Evolutionary conservation across 2,888 invertebrate genomes (phyloP).

Genomic region (Aelia acuminata): DNA sequence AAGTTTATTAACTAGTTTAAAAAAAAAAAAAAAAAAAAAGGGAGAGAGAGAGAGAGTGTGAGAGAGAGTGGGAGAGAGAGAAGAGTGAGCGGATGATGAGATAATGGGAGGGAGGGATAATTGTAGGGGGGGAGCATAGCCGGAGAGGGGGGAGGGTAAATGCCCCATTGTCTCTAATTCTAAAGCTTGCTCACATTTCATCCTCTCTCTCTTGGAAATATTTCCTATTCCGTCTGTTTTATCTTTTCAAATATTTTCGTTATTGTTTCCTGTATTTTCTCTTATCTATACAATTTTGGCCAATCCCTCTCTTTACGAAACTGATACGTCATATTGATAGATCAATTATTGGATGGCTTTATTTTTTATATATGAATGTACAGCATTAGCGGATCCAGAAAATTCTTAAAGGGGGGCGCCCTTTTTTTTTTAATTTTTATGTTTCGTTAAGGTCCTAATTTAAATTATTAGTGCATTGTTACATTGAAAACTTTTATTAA

Average conservation of each 20-base stretch:
- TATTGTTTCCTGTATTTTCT: background rate
- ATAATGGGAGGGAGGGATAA: slow-evolving; percentile 43
- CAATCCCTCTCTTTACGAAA: background rate
- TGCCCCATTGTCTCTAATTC: slow-evolving; percentile 43
- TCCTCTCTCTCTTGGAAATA: background rate
- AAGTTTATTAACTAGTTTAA: too few species aligned
- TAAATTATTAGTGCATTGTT: too few species aligned
- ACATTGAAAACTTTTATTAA: too few species aligned
- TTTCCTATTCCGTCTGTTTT: slow-evolving; percentile 8
- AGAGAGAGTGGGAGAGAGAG: slow-evolving; percentile 5
- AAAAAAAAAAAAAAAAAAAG: too few species aligned
- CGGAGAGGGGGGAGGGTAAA: slow-evolving; percentile 17
- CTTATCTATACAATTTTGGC: background rate
- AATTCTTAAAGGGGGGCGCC: too few species aligned
- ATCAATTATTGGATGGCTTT: background rate
- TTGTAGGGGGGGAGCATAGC: background rate
- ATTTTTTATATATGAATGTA: background rate
- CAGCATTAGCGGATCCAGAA: too few species aligned
- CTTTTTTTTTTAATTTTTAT: too few species aligned
- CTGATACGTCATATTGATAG: background rate
- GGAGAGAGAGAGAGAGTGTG: slow-evolving; percentile 2
- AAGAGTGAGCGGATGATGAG: too few species aligned
- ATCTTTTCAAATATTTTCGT: background rate
- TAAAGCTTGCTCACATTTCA: slow-evolving; percentile 35
- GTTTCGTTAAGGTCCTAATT: too few species aligned